These are phyloP conservation scores for Callyntrura sp. DNA, from an alignment of 2,888 invertebrate genomes.

Conservation along the genomic window DNA sequence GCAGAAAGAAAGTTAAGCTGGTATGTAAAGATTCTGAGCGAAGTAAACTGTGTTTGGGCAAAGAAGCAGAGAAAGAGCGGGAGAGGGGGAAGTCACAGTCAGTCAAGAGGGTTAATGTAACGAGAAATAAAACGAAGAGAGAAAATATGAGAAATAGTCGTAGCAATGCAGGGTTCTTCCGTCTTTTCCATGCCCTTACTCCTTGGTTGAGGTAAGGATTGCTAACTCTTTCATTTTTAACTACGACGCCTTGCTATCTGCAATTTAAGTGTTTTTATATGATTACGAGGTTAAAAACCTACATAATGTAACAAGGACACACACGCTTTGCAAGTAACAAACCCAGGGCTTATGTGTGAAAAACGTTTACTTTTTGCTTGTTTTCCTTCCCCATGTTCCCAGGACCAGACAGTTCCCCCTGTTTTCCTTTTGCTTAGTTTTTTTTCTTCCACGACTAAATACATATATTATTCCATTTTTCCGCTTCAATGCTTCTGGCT, in stretches of 20 bases:
- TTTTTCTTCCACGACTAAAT: constrained; percentile 32
- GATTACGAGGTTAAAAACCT: not conserved
- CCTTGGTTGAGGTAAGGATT: not conserved
- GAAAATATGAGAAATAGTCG: constrained; percentile 51
- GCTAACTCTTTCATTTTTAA: not conserved
- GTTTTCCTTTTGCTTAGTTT: not conserved
- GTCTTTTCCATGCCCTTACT: not conserved
- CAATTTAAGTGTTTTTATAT: not conserved
- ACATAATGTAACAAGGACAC: not conserved
- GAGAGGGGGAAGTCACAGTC: constrained; percentile 41
- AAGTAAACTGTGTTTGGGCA: not conserved
- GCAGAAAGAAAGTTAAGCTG: constrained; percentile 16
- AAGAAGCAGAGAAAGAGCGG: constrained; percentile 6
- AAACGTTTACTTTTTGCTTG: not conserved
- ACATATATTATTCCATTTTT: constrained; percentile 34
- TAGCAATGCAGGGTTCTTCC: not conserved
- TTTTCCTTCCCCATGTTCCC: not conserved
- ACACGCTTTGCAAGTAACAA: not conserved
- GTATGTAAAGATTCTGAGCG: constrained; percentile 25
- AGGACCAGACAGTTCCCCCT: constrained; percentile 7
- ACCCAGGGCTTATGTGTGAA: not conserved
- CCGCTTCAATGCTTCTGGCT: constrained; percentile 69
- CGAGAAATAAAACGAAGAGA: constrained; percentile 60
- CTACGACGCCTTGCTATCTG: not conserved
- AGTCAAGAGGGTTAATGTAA: constrained; percentile 71